Evolutionary conservation across 2,888 invertebrate genomes (phyloP), one percentile per base, ranked within the genome.

Genomic region (Cactoblastis cactorum): DNA sequence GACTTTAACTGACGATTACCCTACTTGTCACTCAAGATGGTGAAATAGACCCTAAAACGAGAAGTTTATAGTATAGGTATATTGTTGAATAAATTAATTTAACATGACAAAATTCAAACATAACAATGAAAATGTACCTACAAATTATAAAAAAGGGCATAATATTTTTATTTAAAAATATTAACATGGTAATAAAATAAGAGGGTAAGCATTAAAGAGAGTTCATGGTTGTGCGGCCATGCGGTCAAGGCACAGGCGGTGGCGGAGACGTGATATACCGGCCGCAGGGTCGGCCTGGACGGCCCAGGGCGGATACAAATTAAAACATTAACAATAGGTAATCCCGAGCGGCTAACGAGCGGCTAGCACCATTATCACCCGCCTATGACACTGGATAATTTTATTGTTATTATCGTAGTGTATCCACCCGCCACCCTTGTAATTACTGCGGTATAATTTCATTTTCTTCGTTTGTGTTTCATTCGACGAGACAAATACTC

Each of bases 321-420:
- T 85, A 83, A 85, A 84, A 82, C 79, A 85, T 83, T 83, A 83
- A 85, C 83, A 83, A 83, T 84, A 83, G 80, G 78, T 82, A 80
- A 85, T 85, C 82, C 76, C 79, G 69, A 70, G 72, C 64, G 76
- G 75, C 77, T 81, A 84, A 84, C 81, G 80, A 83, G 81, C 80
- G 76, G 71, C 70, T 70, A 74, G 75, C 73, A 70, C 80, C 77
- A 81, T 85, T 84, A 83, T 81, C 76, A 71, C 73, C 71, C 74
- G 74, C 75, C 78, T 79, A 76, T 77, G 75, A 80, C 81, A 79
- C 74, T 76, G 75, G 76, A 83, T 84, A 80, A 83, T 81, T 80
- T 82, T 80, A 83, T 79, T 80, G 76, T 76, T 76, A 77, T 77
- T 75, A 74, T 71, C 69, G 66, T 71, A 71, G 71, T 68, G 65